phyloP scores from a whole-genome alignment of 2,888 invertebrate species.

The Dichetophora obliterata region DNA sequence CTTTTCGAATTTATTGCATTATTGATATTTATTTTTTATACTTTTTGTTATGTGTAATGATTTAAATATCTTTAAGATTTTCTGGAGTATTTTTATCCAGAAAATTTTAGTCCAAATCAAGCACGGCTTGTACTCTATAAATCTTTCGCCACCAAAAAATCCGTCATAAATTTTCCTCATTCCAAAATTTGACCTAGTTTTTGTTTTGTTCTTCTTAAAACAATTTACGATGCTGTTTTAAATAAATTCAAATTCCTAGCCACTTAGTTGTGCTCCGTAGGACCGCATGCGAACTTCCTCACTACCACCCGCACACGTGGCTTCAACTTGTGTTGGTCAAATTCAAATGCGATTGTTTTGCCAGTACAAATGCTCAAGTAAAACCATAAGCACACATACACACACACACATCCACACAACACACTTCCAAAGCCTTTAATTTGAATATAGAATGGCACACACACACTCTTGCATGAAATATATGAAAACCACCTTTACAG shows the following conservation, averaged over 20 bases:
- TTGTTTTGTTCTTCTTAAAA: background rate
- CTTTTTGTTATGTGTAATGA: no score
- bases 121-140: no score
- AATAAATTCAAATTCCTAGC: no score
- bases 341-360: constrained; percentile 2
- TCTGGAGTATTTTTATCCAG: no score
- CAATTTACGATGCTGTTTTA: background rate
- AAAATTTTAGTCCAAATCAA: no score
- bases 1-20: no score
- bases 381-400: background rate
- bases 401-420: background rate
- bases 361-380: no score
- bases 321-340: background rate
- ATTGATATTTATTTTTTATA: no score
- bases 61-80: no score
- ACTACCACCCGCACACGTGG: background rate
- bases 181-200: background rate
- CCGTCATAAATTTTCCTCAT: background rate
- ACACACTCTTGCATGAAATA: background rate
- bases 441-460: background rate
- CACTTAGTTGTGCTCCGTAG: no score
- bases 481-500: background rate
- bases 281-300: background rate
- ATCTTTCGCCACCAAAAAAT: background rate
- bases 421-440: no score